Base-by-base conservation (phyloP, 2,888 invertebrate species). In the Sinopyrophorus schimmeli region DNA sequence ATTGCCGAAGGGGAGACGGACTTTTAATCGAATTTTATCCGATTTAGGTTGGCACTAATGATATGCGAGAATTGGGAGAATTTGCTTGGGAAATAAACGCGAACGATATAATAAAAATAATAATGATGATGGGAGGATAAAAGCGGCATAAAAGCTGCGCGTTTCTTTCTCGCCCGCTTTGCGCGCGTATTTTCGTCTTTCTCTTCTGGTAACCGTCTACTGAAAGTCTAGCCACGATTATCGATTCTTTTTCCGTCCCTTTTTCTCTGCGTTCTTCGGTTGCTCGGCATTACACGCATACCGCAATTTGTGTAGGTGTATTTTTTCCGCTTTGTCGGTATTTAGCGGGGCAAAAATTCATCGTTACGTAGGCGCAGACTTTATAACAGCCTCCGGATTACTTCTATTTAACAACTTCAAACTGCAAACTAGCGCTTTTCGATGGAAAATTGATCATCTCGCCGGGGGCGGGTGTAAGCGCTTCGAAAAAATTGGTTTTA, bases 161-260 rank as follows among this genome's bases (percentile, higher is more conserved):
- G 15, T 32, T 18, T 31, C 17, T 41, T 18, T 47, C 23, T 10
- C 10, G 38, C 32, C 23, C 12, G 5, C 18, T 6, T 18, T 28
- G n/a, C 2, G 5, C 18, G 18, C 20, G 28, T 38, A 20, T 10
- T 18, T 26, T 15, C 51, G 15, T 54, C 54, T 47, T 47, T 46
- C 42, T 53, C 35, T 23, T 46, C 50, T 53, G 21, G 40, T 47
- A 26, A 34, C 43, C 51, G 61, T 61, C 61, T 61, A 53, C 58
- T 69, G 69, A 69, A 69, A 69, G 74, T 74, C 74, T 74, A 74
- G 74, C 73, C 74, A 62, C 61, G 66, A 72, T 70, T 74, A 74
- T 74, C 73, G 74, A 74, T 74, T 73, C 69, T 50, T 41, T 70
- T 66, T 64, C 63, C 61, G 57, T 56, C 68, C 71, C 66, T 69